Evolutionary conservation across 2,888 invertebrate species (phyloP).

Genomic region (Brenthis daphne): DNA sequence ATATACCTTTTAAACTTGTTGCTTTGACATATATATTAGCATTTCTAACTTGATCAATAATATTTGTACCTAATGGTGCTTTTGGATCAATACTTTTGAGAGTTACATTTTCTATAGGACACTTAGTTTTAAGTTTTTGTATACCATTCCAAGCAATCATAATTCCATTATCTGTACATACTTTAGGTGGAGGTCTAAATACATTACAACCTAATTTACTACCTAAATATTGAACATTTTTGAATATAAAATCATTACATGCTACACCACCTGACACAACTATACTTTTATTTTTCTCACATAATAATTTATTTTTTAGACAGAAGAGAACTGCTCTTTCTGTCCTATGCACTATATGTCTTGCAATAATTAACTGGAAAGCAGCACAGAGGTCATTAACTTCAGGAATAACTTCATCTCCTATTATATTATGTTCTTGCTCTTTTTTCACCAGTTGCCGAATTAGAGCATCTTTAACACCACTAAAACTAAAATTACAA

Average conservation of each 20-base stretch:
- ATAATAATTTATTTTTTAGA: constrained; percentile 81
- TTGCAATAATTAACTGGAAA: constrained; percentile 87
- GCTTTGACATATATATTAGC: constrained; percentile 75
- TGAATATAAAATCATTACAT: constrained; percentile 92
- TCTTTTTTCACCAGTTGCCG: constrained; percentile 83
- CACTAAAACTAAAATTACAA: constrained; percentile 96
- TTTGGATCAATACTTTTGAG: constrained; percentile 82
- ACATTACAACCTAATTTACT: constrained; percentile 84
- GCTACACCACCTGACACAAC: constrained; percentile 98
- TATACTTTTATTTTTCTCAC: constrained; percentile 77
- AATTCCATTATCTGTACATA: constrained; percentile 98
- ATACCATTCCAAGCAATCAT: constrained; percentile 99
- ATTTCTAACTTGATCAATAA: constrained; percentile 79
- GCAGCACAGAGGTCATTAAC: constrained; percentile 92
- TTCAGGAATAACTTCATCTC: constrained; percentile 88
- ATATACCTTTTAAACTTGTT: constrained; percentile 59
- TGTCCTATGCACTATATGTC: constrained; percentile 91
- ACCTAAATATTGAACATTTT: constrained; percentile 86
- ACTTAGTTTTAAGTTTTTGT: constrained; percentile 84
- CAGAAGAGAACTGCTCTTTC: constrained; percentile 92
- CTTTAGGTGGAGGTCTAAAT: constrained; percentile 88
- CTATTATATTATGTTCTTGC: constrained; percentile 76
- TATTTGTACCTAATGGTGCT: constrained; percentile 84
- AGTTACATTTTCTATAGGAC: constrained; percentile 73
- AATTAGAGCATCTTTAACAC: constrained; percentile 85